Conservation (phyloP, 2,888 invertebrate genomes). For the Limnephilus lunatus region DNA sequence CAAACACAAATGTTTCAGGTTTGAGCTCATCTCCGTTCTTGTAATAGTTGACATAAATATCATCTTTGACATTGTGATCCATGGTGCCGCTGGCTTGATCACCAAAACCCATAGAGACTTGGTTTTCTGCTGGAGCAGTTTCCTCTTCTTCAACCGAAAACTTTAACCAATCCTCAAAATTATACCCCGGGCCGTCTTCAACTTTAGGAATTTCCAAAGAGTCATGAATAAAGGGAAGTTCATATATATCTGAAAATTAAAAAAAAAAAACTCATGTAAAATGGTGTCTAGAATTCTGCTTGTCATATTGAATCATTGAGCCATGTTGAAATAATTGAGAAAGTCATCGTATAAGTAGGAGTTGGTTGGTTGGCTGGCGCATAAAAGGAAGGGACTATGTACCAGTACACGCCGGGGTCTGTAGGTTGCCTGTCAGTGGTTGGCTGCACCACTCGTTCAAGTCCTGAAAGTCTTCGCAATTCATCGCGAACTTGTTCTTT, state of each 20-base stretch:
- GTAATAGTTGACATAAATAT: slow-evolving; percentile 10
- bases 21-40: neutral
- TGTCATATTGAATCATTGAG: neutral
- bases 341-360: neutral
- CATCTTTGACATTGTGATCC: neutral
- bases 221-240: slow-evolving; percentile 9
- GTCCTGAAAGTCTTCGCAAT: slow-evolving; percentile 85
- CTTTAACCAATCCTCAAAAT: slow-evolving; percentile 45
- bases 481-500: slow-evolving; percentile 70
- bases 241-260: slow-evolving; percentile 40
- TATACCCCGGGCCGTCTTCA: slow-evolving; percentile 3
- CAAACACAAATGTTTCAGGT: slow-evolving; percentile 32
- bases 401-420: slow-evolving; percentile 71
- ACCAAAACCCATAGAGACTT: slow-evolving; percentile 17
- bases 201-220: slow-evolving; percentile 42
- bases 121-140: neutral
- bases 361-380: neutral
- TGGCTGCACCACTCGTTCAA: slow-evolving; percentile 79
- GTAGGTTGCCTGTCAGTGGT: slow-evolving; percentile 70
- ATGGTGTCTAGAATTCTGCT: neutral
- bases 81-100: neutral
- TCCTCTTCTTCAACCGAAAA: neutral
- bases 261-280: neutral
- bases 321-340: neutral
- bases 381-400: neutral